A percentile compares a stretch with the other conserved stretches of the same genome.
Evolutionary conservation across 2,888 invertebrate genomes (phyloP).

Genomic region (Dasysyrphus tricinctus): DNA sequence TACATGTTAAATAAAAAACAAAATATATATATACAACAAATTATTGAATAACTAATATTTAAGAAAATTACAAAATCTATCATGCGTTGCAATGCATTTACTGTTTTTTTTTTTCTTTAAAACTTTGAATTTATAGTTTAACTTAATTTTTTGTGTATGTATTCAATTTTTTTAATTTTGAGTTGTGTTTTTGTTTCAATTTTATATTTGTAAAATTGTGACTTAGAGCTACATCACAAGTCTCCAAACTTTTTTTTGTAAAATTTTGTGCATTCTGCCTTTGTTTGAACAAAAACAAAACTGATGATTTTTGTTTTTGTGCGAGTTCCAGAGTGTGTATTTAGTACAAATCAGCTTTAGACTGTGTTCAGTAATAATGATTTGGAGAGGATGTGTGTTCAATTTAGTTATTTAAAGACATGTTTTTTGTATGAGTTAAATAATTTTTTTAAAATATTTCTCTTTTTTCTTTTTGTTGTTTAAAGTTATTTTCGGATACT

Average conservation of each 20-base stretch:
- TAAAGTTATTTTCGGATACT: too few relatives aligned
- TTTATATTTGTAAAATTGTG: background rate
- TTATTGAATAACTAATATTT: slow-evolving; percentile 7
- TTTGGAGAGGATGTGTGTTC: background rate
- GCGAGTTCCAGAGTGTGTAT: background rate
- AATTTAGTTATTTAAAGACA: background rate
- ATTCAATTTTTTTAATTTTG: background rate
- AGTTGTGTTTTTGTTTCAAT: background rate
- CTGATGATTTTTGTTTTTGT: background rate
- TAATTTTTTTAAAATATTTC: background rate
- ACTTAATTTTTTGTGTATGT: background rate
- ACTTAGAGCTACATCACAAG: background rate
- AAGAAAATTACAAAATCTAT: slow-evolving; percentile 49
- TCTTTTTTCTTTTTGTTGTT: background rate
- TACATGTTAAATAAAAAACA: slow-evolving; percentile 6
- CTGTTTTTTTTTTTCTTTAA: slow-evolving; percentile 15
- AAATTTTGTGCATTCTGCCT: background rate
- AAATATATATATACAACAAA: slow-evolving; percentile 3
- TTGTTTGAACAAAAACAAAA: background rate
- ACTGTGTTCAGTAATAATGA: background rate
- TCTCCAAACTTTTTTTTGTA: background rate
- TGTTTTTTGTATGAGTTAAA: background rate
- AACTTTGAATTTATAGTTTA: background rate
- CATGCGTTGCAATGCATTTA: slow-evolving; percentile 69
- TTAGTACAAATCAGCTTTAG: background rate